Evolutionary conservation across 1,140 invertebrate genomes (phyloP), one percentile per base, ranked within the genome.

Genomic region (Pseudomyrmex cubaensis): DNA sequence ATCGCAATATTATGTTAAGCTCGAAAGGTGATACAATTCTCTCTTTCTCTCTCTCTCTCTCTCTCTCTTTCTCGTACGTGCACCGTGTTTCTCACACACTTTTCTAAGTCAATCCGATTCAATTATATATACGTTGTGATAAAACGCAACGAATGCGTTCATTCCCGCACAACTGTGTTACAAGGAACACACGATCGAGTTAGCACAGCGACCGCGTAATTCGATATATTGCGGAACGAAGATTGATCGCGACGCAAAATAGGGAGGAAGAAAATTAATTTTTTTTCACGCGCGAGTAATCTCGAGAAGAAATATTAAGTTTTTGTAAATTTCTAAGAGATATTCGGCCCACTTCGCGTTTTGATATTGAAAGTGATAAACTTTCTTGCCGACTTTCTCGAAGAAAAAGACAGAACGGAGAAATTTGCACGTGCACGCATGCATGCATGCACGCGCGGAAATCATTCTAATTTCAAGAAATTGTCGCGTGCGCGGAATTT

Each of bases 311-410:
- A 13, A 20, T 25, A 12, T 62, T 59, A 75, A 4, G 9, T 50
- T 25, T 17, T 13, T 52, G 25, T 3, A 56, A 44, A 17, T 56
- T 48, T 35, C 35, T n/a, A 75, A 48, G 35, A 5, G 8, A 1
- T 13, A 63, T 66, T 44, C 25, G 64, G 56, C 13, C 62, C 54
- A 66, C 4, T 22, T 35, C 5, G 35, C 5, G 35, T 35, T 77
- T 44, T 54, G 10, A n/a, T n/a, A 73, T 86, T 73, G 84, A 86
- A 66, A 46, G 56, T 25, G 56, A 62, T 52, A 62, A 62, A 73
- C 73, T 87, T 83, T 88, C 83, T 52, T 85, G 74, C 66, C 66
- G 67, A 85, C 83, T 88, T 88, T 88, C 86, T 59, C 64, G 17
- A 56, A 62, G 9, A 48, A 86, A 48, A 86, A 20, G 70, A 2